A percentile compares a stretch with the other conserved stretches of the same genome.
Conservation (phyloP, 2,113 vertebrate species). For the Platichthys stellatus region DNA sequence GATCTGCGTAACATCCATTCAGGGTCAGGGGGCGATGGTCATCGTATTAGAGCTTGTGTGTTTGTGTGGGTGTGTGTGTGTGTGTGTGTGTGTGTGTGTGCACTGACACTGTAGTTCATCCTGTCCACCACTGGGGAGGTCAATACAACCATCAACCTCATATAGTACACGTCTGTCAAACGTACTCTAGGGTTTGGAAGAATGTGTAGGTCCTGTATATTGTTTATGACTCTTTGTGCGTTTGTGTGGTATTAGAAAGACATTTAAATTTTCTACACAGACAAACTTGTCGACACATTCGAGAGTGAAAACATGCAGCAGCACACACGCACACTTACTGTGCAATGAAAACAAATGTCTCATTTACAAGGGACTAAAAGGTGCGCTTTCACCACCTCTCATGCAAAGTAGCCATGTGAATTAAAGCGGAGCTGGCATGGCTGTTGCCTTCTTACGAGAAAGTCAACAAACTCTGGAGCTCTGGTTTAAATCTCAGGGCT, state of each 20-base stretch:
- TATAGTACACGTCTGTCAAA: constrained; percentile 5
- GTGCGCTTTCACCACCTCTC: constrained; percentile 54
- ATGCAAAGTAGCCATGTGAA: constrained; percentile 75
- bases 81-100: no score
- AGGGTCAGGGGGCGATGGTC: neutral
- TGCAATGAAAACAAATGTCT: constrained; percentile 56
- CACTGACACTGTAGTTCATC: neutral
- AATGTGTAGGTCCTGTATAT: constrained; percentile 1
- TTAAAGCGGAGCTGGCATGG: constrained; percentile 50
- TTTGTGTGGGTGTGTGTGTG: no score
- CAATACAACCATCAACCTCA: neutral
- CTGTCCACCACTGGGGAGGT: neutral
- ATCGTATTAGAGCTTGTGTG: neutral
- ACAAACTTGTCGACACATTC: constrained; percentile 33
- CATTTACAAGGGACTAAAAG: constrained; percentile 51
- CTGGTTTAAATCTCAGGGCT: constrained; percentile 65
- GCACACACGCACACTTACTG: constrained; percentile 4
- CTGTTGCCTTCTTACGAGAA: constrained; percentile 67
- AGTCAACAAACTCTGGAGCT: constrained; percentile 70
- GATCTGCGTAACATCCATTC: no score
- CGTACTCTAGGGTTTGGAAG: neutral
- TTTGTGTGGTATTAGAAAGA: constrained; percentile 1
- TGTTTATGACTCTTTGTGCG: neutral
- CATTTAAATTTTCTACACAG: neutral
- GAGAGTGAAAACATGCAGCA: constrained; percentile 25